These are phyloP conservation scores for Chloropsis cyanopogon DNA, from an alignment of 2,113 vertebrate genomes.

Conservation along the genomic window DNA sequence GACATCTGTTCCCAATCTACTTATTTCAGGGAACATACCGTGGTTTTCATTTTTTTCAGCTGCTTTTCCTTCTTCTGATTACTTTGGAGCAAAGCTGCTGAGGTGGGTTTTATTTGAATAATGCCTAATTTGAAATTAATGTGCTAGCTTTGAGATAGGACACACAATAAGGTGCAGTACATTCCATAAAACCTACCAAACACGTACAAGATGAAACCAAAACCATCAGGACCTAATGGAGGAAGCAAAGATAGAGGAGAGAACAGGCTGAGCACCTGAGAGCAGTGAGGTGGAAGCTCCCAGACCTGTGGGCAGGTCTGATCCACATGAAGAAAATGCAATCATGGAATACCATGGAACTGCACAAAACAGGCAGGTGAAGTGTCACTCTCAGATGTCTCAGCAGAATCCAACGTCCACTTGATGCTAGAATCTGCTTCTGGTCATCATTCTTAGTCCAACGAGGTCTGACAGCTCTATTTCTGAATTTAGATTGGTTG, in stretches of 20 bases:
- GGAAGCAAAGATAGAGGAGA: background rate
- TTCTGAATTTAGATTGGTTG: background rate
- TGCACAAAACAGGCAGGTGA: background rate
- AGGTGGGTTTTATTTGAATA: background rate
- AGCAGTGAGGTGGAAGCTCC: background rate
- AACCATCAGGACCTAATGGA: background rate
- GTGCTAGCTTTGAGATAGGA: background rate
- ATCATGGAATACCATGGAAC: fast-evolving
- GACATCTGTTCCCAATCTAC: slow-evolving; percentile 37
- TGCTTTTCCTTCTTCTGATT: slow-evolving; percentile 33
- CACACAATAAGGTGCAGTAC: background rate
- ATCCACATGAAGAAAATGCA: background rate
- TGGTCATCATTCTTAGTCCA: background rate
- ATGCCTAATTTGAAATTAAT: slow-evolving; percentile 5
- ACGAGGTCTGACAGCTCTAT: background rate
- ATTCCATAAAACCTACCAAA: background rate
- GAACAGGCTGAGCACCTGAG: background rate
- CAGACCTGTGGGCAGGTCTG: background rate
- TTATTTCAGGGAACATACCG: background rate
- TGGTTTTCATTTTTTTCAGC: slow-evolving; percentile 20
- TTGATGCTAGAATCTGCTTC: background rate
- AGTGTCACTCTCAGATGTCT: background rate
- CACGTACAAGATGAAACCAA: background rate
- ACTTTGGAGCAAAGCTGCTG: slow-evolving; percentile 4
- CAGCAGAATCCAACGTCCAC: fast-evolving